These are phyloP conservation scores for Bradypodion pumilum DNA, from an alignment of 2,797 vertebrate genomes.

Conservation along the genomic window DNA sequence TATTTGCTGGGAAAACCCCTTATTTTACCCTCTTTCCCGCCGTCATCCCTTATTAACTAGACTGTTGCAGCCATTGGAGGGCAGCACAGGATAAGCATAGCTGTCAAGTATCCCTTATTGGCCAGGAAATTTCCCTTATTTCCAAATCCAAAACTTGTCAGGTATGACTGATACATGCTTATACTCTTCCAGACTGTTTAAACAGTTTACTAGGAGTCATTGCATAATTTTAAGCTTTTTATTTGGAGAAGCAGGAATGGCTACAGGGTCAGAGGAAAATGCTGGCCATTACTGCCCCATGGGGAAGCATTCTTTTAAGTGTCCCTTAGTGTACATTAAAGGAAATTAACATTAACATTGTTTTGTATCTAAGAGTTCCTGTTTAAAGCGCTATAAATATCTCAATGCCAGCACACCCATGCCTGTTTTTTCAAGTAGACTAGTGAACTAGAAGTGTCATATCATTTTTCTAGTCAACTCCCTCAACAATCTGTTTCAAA, in stretches of 20 bases:
- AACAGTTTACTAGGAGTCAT: neutral
- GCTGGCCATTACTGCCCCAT: neutral
- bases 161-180: neutral
- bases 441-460: slow-evolving; percentile 21
- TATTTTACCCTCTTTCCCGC: too few species aligned
- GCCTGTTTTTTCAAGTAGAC: neutral
- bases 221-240: neutral
- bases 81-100: too few species aligned
- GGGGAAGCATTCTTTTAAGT: neutral
- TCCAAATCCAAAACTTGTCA: too few species aligned
- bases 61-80: too few species aligned
- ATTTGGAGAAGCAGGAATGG: neutral
- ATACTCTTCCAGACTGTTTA: neutral
- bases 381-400: neutral
- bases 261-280: neutral
- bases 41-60: too few species aligned
- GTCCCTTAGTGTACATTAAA: neutral
- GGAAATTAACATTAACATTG: neutral
- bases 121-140: too few species aligned
- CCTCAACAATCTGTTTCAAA: slow-evolving; percentile 37
- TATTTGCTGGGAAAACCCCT: too few species aligned
- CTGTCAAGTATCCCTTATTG: too few species aligned
- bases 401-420: neutral
- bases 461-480: slow-evolving; percentile 9
- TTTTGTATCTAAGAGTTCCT: neutral